Evolutionary conservation across 1,140 invertebrate species (phyloP).

Genomic region (Eurytemora carolleeae): DNA sequence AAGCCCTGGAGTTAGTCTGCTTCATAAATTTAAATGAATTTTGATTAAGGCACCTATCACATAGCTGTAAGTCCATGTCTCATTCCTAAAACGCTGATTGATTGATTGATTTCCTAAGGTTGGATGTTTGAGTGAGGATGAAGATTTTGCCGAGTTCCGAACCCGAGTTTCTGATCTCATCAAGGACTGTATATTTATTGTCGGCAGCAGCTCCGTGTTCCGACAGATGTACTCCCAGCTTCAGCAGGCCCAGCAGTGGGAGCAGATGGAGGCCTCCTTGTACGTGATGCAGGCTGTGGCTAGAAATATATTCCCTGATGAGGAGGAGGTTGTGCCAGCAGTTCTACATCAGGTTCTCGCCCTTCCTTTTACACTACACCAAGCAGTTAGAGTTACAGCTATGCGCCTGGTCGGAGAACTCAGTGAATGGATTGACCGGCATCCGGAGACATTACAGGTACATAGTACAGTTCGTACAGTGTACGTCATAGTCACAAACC

Average conservation of each 20-base stretch:
- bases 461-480: too few relatives aligned
- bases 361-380: conserved; percentile 54
- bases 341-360: conserved; percentile 73
- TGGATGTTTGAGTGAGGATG: conserved; percentile 64
- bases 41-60: too few relatives aligned
- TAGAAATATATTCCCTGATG: conserved; percentile 78
- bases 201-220: conserved; percentile 76
- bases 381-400: conserved; percentile 69
- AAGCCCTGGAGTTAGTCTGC: too few relatives aligned
- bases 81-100: too few relatives aligned
- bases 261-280: conserved; percentile 74
- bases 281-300: conserved; percentile 90
- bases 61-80: too few relatives aligned
- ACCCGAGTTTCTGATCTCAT: conserved; percentile 73
- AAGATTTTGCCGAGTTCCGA: conserved; percentile 72
- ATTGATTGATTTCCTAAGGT: conserved; percentile 39
- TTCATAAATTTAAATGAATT: too few relatives aligned
- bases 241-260: conserved; percentile 52
- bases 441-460: conserved; percentile 44
- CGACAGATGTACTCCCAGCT: conserved; percentile 64
- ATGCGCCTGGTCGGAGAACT: conserved; percentile 74
- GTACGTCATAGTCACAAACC: too few relatives aligned
- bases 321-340: conserved; percentile 74
- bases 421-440: conserved; percentile 81
- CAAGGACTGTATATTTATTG: conserved; percentile 92